Conservation (phyloP, 2,888 invertebrate species). For the Euproctis similis region DNA sequence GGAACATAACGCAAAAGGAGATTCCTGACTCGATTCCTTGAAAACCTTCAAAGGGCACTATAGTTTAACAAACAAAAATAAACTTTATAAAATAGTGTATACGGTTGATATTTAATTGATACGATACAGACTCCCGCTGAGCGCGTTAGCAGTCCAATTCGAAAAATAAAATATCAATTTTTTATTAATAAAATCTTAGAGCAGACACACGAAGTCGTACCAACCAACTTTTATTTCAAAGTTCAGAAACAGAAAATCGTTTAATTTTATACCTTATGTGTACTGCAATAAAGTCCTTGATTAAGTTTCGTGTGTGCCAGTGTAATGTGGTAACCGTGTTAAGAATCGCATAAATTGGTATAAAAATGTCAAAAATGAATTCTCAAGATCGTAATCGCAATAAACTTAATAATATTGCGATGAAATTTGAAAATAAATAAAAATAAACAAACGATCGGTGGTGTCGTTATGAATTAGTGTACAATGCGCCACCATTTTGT, state of each 20-base stretch:
- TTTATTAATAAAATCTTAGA: constrained; percentile 72
- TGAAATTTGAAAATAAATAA: constrained; percentile 67
- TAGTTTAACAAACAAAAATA: constrained; percentile 23
- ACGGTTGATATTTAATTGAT: constrained; percentile 30
- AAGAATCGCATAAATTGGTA: constrained; percentile 69
- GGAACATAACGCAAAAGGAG: constrained; percentile 37
- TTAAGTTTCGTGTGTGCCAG: constrained; percentile 6
- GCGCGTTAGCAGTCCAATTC: constrained; percentile 67
- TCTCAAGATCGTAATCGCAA: constrained; percentile 73
- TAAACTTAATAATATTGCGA: constrained; percentile 71
- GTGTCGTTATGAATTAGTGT: constrained; percentile 60
- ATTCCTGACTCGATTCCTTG: constrained; percentile 55
- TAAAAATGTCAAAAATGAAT: constrained; percentile 74
- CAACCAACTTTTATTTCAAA: constrained; percentile 30
- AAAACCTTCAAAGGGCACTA: constrained; percentile 44
- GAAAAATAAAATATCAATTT: constrained; percentile 72
- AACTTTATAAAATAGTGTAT: constrained; percentile 25
- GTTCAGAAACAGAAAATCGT: constrained; percentile 14
- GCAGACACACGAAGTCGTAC: constrained; percentile 61
- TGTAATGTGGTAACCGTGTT: constrained; percentile 31
- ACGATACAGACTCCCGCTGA: constrained; percentile 51
- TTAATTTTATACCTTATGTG: constrained; percentile 37
- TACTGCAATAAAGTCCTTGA: constrained; percentile 23
- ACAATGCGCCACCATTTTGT: constrained; percentile 34
- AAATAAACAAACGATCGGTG: constrained; percentile 57